Percentiles rank a stretch among this genome's conserved stretches.
Evolutionary conservation across 2,888 invertebrate species (phyloP).

Genomic region (Oithona nana): DNA sequence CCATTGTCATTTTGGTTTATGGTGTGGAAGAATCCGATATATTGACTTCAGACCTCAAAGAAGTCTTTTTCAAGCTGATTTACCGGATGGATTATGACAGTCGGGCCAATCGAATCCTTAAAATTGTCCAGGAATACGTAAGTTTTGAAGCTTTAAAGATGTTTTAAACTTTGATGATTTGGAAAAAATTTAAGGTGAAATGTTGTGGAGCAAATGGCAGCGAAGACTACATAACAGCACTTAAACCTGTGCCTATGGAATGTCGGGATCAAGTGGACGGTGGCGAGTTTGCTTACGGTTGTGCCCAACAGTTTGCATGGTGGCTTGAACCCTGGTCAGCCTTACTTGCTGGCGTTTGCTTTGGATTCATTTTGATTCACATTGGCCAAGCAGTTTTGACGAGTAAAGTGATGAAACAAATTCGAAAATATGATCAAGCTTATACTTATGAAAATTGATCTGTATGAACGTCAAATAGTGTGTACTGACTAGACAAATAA

Average conservation of each 20-base stretch:
- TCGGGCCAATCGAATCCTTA: not conserved
- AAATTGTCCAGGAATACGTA: slow-evolving; percentile 11
- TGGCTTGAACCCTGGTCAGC: slow-evolving; percentile 16
- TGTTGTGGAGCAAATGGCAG: slow-evolving; percentile 13
- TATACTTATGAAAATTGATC: not conserved
- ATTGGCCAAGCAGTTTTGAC: not conserved
- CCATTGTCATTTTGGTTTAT: slow-evolving; percentile 1
- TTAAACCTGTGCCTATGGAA: slow-evolving; percentile 7
- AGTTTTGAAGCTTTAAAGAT: not conserved
- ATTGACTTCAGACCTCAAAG: not conserved
- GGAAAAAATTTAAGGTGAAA: not conserved
- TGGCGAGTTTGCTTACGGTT: slow-evolving; percentile 10
- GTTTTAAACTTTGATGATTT: not conserved
- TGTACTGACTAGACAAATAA: too few relatives aligned
- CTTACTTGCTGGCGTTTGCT: not conserved
- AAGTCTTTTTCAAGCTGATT: slow-evolving; percentile 3
- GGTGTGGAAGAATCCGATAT: slow-evolving; percentile 12
- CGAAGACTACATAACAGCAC: not conserved
- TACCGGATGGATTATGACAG: slow-evolving; percentile 3
- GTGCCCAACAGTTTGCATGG: slow-evolving; percentile 10
- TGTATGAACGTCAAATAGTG: too few relatives aligned
- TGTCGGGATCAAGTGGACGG: slow-evolving; percentile 9
- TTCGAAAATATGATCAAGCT: not conserved
- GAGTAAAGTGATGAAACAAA: not conserved
- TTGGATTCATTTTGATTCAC: not conserved